Evolutionary conservation across 2,888 invertebrate genomes (phyloP).

Genomic region (Yponomeuta cagnagella): DNA sequence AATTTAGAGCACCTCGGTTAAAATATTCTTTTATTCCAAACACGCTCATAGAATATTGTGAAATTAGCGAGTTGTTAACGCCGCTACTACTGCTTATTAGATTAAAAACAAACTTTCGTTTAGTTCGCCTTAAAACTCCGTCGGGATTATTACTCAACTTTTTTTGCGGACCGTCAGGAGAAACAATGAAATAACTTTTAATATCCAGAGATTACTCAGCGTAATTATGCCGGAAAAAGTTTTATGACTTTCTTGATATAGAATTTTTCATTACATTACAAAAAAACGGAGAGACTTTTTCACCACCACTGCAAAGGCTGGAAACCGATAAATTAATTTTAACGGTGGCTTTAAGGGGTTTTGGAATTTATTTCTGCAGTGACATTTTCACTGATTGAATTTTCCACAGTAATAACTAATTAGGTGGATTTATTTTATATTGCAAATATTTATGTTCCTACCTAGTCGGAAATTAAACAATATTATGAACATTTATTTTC

Average conservation of each 20-base stretch:
- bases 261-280: neutral
- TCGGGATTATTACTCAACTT: neutral
- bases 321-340: slow-evolving; percentile 8
- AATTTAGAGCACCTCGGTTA: too few species aligned
- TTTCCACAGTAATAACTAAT: slow-evolving; percentile 5
- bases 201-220: slow-evolving; percentile 3
- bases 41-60: too few species aligned
- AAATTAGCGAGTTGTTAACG: too few species aligned
- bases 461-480: too few species aligned
- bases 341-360: neutral
- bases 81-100: neutral
- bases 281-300: neutral
- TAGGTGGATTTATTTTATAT: neutral
- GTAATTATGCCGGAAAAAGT: neutral
- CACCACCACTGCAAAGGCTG: neutral
- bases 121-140: neutral
- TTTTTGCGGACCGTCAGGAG: neutral
- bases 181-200: slow-evolving; percentile 2
- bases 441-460: too few species aligned
- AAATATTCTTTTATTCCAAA: too few species aligned
- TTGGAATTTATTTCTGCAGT: neutral
- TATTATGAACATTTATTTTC: too few species aligned
- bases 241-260: slow-evolving; percentile 2
- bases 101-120: neutral
- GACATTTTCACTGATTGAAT: neutral